phyloP scores from a whole-genome alignment of 2,113 vertebrate genomes.

The Phrynosoma platyrhinos region DNA sequence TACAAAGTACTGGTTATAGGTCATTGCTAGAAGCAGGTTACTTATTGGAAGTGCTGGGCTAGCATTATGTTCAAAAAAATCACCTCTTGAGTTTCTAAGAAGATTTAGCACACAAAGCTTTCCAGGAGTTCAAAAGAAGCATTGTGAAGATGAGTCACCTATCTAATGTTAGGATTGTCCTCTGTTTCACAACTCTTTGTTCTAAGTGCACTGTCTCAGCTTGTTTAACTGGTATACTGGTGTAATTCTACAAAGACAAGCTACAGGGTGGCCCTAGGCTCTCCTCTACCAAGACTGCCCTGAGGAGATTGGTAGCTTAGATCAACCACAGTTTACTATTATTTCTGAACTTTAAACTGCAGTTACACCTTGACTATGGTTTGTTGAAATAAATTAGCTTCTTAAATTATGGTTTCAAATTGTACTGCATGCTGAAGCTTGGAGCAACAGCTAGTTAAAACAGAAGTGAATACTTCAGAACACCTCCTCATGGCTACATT shows the following conservation, averaged over 20 bases:
- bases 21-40: conserved; percentile 43
- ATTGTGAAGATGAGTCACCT: conserved; percentile 21
- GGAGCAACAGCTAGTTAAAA: not conserved
- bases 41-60: conserved; percentile 21
- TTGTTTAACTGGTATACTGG: not conserved
- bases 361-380: not conserved
- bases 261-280: not conserved
- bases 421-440: no score
- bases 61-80: conserved; percentile 37
- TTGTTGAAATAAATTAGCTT: not conserved
- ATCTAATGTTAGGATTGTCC: not conserved
- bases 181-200: conserved; percentile 9
- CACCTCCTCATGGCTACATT: no score
- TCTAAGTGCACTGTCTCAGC: not conserved
- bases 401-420: not conserved
- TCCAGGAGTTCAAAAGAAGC: conserved; percentile 8
- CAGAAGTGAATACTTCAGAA: not conserved
- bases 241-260: not conserved
- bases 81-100: conserved; percentile 25
- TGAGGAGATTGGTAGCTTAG: not conserved
- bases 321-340: not conserved
- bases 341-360: not conserved
- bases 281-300: no score
- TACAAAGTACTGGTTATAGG: conserved; percentile 20
- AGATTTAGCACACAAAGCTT: conserved; percentile 22